Conservation (phyloP, 2,797 vertebrate genomes). For the Botia kubotai region DNA sequence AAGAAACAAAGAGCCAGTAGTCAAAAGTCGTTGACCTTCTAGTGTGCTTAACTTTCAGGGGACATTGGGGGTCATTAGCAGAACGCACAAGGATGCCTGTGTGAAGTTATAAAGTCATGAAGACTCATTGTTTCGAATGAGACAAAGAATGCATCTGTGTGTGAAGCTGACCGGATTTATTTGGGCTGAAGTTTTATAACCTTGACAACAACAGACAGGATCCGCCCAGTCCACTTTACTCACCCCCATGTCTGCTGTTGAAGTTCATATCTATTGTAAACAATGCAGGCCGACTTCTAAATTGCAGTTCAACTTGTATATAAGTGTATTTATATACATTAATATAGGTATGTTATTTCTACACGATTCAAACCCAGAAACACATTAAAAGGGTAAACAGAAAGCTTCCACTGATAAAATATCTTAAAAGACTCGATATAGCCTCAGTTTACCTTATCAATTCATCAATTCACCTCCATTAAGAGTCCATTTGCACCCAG, state of each 20-base stretch:
- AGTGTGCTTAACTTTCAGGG: neutral
- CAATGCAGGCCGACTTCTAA: neutral
- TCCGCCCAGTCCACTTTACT: no score
- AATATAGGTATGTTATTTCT: no score
- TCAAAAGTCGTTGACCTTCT: neutral
- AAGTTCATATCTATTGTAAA: neutral
- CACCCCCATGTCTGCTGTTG: neutral
- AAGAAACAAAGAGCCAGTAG: constrained; percentile 6
- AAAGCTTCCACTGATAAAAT: no score
- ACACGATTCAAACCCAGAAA: no score
- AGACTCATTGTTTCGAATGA: neutral
- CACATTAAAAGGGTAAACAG: no score
- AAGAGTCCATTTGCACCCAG: no score
- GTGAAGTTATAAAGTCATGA: neutral
- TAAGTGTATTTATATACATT: no score
- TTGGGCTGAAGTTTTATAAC: neutral
- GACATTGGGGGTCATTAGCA: neutral
- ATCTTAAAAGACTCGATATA: no score
- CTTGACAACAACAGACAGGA: neutral
- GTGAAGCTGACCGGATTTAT: neutral
- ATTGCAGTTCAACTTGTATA: no score
- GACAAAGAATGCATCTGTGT: neutral
- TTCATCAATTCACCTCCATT: no score
- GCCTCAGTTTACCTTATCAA: no score
- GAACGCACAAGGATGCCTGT: neutral